These are phyloP conservation scores for Scopus umbretta DNA, from an alignment of 2,113 vertebrate species.

Conservation along the genomic window DNA sequence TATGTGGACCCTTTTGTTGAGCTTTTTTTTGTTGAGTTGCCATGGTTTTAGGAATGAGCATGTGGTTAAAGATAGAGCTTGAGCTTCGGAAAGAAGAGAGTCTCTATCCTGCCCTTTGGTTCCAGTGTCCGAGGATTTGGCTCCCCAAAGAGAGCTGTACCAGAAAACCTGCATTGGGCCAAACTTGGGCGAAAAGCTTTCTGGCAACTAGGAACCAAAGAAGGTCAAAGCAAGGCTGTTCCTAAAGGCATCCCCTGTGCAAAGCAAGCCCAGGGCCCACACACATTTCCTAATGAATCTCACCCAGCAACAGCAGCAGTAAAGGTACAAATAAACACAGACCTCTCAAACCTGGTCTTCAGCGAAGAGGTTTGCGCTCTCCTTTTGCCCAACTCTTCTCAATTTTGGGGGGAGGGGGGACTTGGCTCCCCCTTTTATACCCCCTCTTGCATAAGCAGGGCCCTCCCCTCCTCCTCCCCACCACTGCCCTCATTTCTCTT, in stretches of 20 bases:
- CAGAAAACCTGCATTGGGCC: not conserved
- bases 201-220: not conserved
- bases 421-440: not conserved
- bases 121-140: not conserved
- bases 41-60: not conserved
- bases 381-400: not conserved
- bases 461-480: not conserved
- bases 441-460: not conserved
- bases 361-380: not conserved
- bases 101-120: not conserved
- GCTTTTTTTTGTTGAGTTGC: not conserved
- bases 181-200: not conserved
- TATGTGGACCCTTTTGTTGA: not conserved
- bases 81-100: not conserved
- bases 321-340: constrained; percentile 17
- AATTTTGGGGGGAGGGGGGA: not conserved
- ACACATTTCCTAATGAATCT: accelerated
- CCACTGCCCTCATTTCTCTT: constrained; percentile 42
- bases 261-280: not conserved
- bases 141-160: not conserved
- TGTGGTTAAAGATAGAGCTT: not conserved
- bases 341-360: constrained; percentile 6
- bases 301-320: not conserved
- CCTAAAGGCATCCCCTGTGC: not conserved
- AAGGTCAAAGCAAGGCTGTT: not conserved